phyloP scores from a whole-genome alignment of 2,113 vertebrate genomes.

The Callopanchax toddi region DNA sequence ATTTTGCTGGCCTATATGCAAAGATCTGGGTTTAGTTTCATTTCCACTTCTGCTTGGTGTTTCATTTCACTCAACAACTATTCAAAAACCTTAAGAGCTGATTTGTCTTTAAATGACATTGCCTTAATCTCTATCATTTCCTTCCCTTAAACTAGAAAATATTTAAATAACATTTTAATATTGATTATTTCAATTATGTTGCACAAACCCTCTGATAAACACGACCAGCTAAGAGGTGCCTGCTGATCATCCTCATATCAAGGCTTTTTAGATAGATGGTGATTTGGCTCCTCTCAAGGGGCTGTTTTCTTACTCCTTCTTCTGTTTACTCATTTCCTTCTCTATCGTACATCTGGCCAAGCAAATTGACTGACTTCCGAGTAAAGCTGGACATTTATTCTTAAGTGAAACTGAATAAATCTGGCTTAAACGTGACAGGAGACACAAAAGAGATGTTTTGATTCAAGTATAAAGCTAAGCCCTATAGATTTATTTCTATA shows the following conservation, averaged over 20 bases:
- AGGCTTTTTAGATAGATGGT: slow-evolving; percentile 12
- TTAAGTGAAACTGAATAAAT: slow-evolving; percentile 2
- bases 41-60: not conserved
- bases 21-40: slow-evolving; percentile 6
- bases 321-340: not conserved
- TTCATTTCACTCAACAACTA: slow-evolving; percentile 4
- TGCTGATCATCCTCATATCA: slow-evolving; percentile 29
- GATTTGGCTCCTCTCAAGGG: not conserved
- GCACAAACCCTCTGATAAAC: slow-evolving; percentile 10
- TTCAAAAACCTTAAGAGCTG: slow-evolving; percentile 10
- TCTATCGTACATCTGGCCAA: slow-evolving; percentile 1
- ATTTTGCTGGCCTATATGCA: slow-evolving; percentile 4
- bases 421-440: slow-evolving; percentile 3
- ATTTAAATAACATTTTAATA: too few species aligned
- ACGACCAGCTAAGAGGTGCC: slow-evolving; percentile 4
- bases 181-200: slow-evolving; percentile 1
- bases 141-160: not conserved
- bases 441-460: not conserved
- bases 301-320: not conserved
- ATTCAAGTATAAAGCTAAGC: not conserved
- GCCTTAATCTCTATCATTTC: not conserved
- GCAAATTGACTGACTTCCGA: slow-evolving; percentile 6
- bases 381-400: not conserved
- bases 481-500: not conserved
- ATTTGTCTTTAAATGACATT: not conserved